Conservation (phyloP, 2,888 invertebrate genomes). For the Thysanoteuthis rhombus region DNA sequence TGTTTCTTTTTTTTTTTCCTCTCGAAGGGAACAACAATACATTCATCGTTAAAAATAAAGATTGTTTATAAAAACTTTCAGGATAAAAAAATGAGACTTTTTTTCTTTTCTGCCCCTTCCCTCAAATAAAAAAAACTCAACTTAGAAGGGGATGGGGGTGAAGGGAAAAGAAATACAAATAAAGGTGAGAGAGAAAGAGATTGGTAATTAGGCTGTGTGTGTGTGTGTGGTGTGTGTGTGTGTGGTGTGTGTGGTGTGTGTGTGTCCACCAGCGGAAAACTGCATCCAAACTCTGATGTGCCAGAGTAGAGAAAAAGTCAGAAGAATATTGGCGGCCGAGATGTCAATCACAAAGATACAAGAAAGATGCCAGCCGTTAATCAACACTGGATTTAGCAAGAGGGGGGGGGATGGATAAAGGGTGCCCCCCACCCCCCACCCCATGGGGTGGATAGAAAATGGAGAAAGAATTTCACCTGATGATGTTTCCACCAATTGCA, state of each 20-base stretch:
- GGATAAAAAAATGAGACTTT: neutral
- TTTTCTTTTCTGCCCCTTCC: too few relatives aligned
- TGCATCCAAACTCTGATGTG: too few relatives aligned
- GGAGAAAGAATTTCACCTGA: neutral
- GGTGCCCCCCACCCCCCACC: too few relatives aligned
- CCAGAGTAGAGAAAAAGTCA: too few relatives aligned
- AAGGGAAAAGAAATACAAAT: too few relatives aligned
- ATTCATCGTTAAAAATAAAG: neutral
- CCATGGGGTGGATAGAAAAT: neutral
- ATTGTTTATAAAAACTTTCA: neutral
- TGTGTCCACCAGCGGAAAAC: too few relatives aligned
- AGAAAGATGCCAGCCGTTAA: neutral
- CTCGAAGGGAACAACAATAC: neutral
- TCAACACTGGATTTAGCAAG: neutral
- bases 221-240: neutral
- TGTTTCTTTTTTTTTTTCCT: neutral
- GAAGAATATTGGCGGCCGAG: neutral
- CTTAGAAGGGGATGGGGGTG: too few relatives aligned
- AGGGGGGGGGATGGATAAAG: too few relatives aligned
- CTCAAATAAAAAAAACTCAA: too few relatives aligned
- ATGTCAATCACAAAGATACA: neutral
- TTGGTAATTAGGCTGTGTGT: neutral
- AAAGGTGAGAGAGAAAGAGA: neutral
- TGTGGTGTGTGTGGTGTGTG: too few relatives aligned
- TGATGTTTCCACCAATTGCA: neutral